Percentiles rank a stretch among this genome's conserved stretches.
phyloP scores from a whole-genome alignment of 2,888 invertebrate species.

The Drosophila infuscata region DNA sequence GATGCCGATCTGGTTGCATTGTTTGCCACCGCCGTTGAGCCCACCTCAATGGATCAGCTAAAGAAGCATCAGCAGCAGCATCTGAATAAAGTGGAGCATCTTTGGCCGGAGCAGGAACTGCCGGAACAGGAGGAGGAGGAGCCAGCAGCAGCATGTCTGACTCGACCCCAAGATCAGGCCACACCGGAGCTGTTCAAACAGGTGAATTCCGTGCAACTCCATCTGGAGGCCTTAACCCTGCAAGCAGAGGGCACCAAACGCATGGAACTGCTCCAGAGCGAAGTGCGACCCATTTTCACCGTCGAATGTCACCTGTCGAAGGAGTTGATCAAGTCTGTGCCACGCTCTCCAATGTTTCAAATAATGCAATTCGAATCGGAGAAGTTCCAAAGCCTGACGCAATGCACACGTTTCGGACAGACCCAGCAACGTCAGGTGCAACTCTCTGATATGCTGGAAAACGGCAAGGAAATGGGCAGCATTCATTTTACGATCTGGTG shows the following conservation, averaged over 20 bases:
- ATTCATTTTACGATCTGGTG: slow-evolving; percentile 82
- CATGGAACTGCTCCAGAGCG: slow-evolving; percentile 79
- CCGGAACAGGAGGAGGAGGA: slow-evolving; percentile 43
- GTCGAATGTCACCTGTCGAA: slow-evolving; percentile 81
- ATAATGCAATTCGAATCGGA: slow-evolving; percentile 83
- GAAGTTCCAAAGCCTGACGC: slow-evolving; percentile 82
- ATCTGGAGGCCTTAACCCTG: slow-evolving; percentile 80
- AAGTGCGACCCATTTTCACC: slow-evolving; percentile 82
- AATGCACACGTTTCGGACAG: slow-evolving; percentile 82
- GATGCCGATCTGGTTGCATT: slow-evolving; percentile 81
- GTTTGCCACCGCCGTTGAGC: slow-evolving; percentile 73
- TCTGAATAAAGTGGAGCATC: slow-evolving; percentile 34
- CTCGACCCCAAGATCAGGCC: slow-evolving; percentile 22
- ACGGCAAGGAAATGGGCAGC: slow-evolving; percentile 61
- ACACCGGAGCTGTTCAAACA: slow-evolving; percentile 71
- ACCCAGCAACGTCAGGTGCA: slow-evolving; percentile 73
- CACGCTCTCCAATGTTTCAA: slow-evolving; percentile 78
- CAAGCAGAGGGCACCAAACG: slow-evolving; percentile 82
- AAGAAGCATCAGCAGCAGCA: slow-evolving; percentile 40
- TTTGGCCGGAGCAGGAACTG: slow-evolving; percentile 49
- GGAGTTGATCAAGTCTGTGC: slow-evolving; percentile 74
- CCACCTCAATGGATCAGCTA: slow-evolving; percentile 54
- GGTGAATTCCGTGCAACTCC: slow-evolving; percentile 74
- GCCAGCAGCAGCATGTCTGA: slow-evolving; percentile 14
- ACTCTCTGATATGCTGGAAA: slow-evolving; percentile 35